Conservation (phyloP, 2,797 vertebrate species). For the Margarornis squamiger region DNA sequence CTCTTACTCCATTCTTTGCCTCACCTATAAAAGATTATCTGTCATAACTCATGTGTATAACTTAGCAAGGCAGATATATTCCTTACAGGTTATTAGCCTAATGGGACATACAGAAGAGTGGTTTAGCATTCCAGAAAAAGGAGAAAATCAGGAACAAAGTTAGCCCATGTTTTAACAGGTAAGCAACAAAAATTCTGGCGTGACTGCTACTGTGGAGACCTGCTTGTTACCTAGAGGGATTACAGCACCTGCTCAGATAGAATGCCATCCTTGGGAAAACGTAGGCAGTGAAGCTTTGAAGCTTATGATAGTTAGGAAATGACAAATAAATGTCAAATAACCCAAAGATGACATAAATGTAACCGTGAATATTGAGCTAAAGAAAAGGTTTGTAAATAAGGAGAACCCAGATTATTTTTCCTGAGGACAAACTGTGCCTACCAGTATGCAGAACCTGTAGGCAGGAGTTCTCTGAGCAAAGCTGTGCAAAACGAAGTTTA, state of each 20-base stretch:
- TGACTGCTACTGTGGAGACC: not conserved
- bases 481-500: not conserved
- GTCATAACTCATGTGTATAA: not conserved
- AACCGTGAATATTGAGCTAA: not conserved
- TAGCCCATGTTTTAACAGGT: not conserved
- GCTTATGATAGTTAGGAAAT: not conserved
- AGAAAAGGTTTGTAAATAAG: not conserved
- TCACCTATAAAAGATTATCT: not conserved
- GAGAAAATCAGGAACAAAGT: not conserved
- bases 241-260: not conserved
- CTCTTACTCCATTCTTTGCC: not conserved
- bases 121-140: not conserved
- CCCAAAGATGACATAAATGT: conserved; percentile 3
- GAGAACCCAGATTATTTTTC: not conserved
- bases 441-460: not conserved
- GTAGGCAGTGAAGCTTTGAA: not conserved
- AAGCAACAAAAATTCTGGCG: not conserved
- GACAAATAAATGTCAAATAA: not conserved
- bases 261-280: not conserved
- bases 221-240: not conserved
- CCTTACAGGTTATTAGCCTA: not conserved
- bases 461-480: not conserved
- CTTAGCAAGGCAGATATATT: not conserved
- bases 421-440: not conserved
- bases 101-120: not conserved